Conservation (phyloP, 2,888 invertebrate genomes). For the Dryadula phaetusa region DNA sequence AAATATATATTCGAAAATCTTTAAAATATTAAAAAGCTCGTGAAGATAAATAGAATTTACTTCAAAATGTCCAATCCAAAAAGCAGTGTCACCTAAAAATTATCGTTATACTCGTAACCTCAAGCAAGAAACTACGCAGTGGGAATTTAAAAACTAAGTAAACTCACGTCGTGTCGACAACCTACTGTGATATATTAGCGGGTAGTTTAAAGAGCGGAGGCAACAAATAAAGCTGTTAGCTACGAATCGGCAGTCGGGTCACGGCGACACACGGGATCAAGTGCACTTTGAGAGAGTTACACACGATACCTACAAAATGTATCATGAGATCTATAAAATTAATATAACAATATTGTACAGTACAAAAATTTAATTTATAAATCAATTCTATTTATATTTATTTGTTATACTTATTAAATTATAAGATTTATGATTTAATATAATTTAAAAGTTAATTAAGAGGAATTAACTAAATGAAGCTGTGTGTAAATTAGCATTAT, state of each 20-base stretch:
- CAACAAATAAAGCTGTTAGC: constrained; percentile 80
- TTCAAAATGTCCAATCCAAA: not conserved
- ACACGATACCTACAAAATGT: constrained; percentile 53
- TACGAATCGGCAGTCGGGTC: constrained; percentile 74
- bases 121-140: constrained; percentile 4
- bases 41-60: not conserved
- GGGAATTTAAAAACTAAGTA: constrained; percentile 32
- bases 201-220: constrained; percentile 54
- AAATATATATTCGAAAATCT: too few relatives aligned
- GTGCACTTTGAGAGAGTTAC: constrained; percentile 61
- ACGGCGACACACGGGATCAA: constrained; percentile 76
- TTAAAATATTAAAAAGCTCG: too few relatives aligned
- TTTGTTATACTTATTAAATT: too few relatives aligned
- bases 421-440: too few relatives aligned
- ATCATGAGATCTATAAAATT: constrained; percentile 22
- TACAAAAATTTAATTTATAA: too few relatives aligned
- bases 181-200: constrained; percentile 42
- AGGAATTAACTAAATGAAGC: not conserved
- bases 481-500: not conserved
- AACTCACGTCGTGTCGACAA: constrained; percentile 39
- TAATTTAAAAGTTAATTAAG: too few relatives aligned
- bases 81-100: not conserved
- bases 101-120: not conserved
- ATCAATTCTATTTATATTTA: not conserved
- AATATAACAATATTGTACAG: not conserved